Base-by-base conservation (phyloP, 2,797 vertebrate genomes). In the Sarcophilus harrisii region DNA sequence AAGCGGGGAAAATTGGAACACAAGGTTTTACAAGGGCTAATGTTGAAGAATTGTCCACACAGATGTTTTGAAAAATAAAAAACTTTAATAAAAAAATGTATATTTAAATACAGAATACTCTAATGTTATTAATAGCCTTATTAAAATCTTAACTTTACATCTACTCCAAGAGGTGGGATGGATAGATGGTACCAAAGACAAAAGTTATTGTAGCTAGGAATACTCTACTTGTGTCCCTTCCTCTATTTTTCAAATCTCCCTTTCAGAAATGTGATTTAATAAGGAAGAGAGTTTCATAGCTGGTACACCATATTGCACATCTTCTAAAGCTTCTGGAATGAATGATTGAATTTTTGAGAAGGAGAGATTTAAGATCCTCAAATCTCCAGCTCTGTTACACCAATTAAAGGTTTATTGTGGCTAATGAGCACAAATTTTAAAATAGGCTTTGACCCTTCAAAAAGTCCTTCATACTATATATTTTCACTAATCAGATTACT, bases 121-220 rank as follows among this genome's bases (percentile, higher is more conserved):
- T 96, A 92, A 95, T 93, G 92, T 95, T 94, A 96, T 96, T 94
- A 45, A 96, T 87, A 57, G 90, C 30, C 91, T 93, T 97, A 96
- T 92, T 97, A 97, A 96, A 95, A 94, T 94, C 89, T 93, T 96
- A 90, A n/a, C 32, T 97, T 97, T 92, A 96, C 91, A 96, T 90
- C 59, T 89, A 92, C 45, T 93, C 94, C 93, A 94, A 92, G 94
- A 95, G 90, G 96, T 45, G 45, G 38, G 21, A 87, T 5, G 94
- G 96, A 94, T 94, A 97, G 94, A 94, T 94, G 93, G 91, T 18
- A 10, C 55, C 66, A 73, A 87, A 90, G 30, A 95, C 55, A 96
- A 96, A 96, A 96, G 52, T 57, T 95, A 28, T 38, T 21, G 66
- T 73, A 73, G 6, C 2, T 73, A 73, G 18, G 66, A 18, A 73